Base-by-base conservation (phyloP, 1,140 invertebrate genomes). In the Acyrthosiphon pisum region DNA sequence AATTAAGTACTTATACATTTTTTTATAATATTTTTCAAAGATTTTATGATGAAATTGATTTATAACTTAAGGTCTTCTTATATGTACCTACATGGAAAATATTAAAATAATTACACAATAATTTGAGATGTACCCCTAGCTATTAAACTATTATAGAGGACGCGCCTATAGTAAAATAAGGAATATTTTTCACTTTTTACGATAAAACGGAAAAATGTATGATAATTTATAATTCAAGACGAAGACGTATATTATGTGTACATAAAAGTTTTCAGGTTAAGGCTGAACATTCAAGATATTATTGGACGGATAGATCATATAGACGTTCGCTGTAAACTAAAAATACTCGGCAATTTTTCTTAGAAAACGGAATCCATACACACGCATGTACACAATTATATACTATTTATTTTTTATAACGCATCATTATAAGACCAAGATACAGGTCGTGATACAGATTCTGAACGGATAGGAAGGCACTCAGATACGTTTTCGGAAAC, bases 211-310 rank as follows among this genome's bases (percentile, higher is more conserved):
- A 48, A 50, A 88, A 90, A 90, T 44, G 37, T 26, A 4, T 11
- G 9, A 68, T 37, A 26, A 11, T 68, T 68, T 26, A 68, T 68
- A 68, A 90, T 68, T 90, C 30, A 68, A 41, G 30, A 9, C 20
- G 48, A 89, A 89, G 87, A 68, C 37, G 53, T 60, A 30, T 68
- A 68, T n/a, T 48, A 30, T 30, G 88, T n/a, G 37, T 68, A 50
- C 48, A 41, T 84, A 93, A 93, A 56, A 26, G 81, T 93, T 93
- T 93, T 86, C 81, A 93, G 91, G 91, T 93, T 53, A 93, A 93
- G 91, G 91, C 35, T 93, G 91, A 44, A 41, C 48, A 23, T 92
- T 35, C 81, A 68, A 68, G 89, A 68, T 44, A 76, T 53, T 68
- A 7, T 44, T 30, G 87, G 56, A 44, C 26, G 26, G 89, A 68